Evolutionary conservation across 1,140 invertebrate species (phyloP).

Genomic region (Stegodyphus mimosarum): DNA sequence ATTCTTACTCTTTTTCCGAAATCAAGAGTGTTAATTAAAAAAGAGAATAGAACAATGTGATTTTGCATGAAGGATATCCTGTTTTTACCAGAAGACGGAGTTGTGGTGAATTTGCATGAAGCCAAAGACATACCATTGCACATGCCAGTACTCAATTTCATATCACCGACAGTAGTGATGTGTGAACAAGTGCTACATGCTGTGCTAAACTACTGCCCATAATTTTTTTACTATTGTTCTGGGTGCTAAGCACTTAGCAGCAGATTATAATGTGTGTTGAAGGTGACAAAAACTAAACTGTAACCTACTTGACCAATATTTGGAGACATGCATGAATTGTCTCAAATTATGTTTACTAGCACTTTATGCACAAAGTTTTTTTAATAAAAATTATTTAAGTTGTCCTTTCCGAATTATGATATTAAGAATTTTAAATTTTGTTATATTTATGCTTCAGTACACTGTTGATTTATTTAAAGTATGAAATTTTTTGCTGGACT

Average conservation of each 20-base stretch:
- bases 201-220: slow-evolving; percentile 44
- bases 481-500: neutral
- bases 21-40: neutral
- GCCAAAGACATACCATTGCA: slow-evolving; percentile 35
- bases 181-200: slow-evolving; percentile 25
- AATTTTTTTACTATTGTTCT: slow-evolving; percentile 42
- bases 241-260: slow-evolving; percentile 55
- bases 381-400: neutral
- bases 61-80: neutral
- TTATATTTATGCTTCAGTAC: neutral
- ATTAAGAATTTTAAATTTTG: neutral
- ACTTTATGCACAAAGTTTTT: slow-evolving; percentile 24
- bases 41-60: neutral
- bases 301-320: neutral
- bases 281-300: slow-evolving; percentile 6
- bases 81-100: neutral
- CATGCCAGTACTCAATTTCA: slow-evolving; percentile 33
- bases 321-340: slow-evolving; percentile 15
- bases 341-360: slow-evolving; percentile 4
- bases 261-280: neutral
- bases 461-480: neutral
- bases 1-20: neutral
- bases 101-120: neutral
- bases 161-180: slow-evolving; percentile 28
- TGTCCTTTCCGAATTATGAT: neutral